Evolutionary conservation across 64 coral and sea anemone genomes (phyloP).

Genomic region (Pocillopora verrucosa): DNA sequence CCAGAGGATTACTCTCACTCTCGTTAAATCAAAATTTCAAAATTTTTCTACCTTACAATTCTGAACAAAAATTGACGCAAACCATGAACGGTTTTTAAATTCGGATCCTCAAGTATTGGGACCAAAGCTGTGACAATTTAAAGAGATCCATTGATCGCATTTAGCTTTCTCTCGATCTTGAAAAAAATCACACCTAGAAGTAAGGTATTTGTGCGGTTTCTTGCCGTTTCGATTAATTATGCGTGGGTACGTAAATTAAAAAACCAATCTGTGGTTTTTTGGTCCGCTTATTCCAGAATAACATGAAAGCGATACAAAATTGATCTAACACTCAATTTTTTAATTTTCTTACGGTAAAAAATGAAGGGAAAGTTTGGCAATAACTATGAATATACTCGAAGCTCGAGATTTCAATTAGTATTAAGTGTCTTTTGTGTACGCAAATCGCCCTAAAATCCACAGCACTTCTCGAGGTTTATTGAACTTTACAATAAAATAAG

Average conservation of each 20-base stretch:
- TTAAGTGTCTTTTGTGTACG: too few relatives aligned
- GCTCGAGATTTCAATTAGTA: too few relatives aligned
- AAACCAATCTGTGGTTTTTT: not conserved
- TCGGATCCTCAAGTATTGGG: too few relatives aligned
- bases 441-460: too few relatives aligned
- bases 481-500: not conserved
- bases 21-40: not conserved
- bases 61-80: not conserved
- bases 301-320: not conserved
- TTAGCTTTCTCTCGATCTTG: not conserved
- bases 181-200: not conserved
- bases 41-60: not conserved
- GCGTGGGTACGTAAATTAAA: not conserved
- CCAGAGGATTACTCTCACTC: not conserved
- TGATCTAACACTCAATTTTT: not conserved
- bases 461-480: not conserved
- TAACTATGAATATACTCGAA: too few relatives aligned
- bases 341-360: too few relatives aligned
- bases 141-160: too few relatives aligned
- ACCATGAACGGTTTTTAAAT: not conserved
- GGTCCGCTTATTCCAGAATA: not conserved
- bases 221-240: not conserved
- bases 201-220: not conserved
- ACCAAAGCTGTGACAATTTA: too few relatives aligned
- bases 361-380: too few relatives aligned